Conservation (phyloP, 2,113 vertebrate genomes). For the Trinectes maculatus region DNA sequence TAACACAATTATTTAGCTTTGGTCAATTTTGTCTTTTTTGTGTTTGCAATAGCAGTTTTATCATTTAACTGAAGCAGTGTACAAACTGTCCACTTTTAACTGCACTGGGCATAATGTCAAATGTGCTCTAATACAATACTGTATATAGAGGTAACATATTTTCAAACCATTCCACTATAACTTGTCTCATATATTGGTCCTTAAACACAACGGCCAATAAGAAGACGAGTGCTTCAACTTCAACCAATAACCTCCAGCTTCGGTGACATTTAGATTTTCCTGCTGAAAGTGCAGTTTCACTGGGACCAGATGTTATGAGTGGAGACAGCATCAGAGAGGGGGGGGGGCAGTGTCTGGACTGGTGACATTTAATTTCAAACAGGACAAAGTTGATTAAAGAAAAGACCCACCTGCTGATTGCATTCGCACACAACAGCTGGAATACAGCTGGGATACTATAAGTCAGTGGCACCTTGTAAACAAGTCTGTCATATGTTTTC, state of each 20-base stretch:
- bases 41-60: not conserved
- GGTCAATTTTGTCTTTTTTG: too few relatives aligned
- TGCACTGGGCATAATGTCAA: too few relatives aligned
- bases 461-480: too few relatives aligned
- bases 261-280: constrained; percentile 52
- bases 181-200: not conserved
- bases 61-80: not conserved
- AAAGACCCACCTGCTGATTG: not conserved
- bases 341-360: constrained; percentile 34
- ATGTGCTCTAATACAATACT: too few relatives aligned
- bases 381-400: constrained; percentile 27
- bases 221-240: constrained; percentile 13
- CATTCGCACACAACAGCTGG: not conserved
- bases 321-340: constrained; percentile 41
- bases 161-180: not conserved
- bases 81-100: too few relatives aligned
- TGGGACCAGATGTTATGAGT: constrained; percentile 45
- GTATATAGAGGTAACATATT: not conserved
- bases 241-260: constrained; percentile 34
- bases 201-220: not conserved
- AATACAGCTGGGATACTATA: too few relatives aligned
- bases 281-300: constrained; percentile 38
- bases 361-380: constrained; percentile 49
- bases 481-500: not conserved
- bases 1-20: too few relatives aligned